Evolutionary conservation across 2,797 vertebrate genomes (phyloP), one percentile per base, ranked within the genome.

Genomic region (Xiphorhynchus erythropygius): DNA sequence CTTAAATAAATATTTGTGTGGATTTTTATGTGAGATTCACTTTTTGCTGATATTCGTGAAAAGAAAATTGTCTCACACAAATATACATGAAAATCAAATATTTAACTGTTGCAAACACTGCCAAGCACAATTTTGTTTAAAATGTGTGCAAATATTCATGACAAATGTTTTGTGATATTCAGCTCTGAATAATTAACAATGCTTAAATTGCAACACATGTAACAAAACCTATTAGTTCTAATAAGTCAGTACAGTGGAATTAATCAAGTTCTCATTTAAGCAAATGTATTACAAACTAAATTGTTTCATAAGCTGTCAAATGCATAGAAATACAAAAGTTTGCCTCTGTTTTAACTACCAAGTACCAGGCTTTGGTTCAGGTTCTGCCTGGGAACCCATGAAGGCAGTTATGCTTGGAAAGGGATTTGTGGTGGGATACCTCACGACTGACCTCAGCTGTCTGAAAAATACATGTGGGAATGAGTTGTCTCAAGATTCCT

Each of bases 191-290:
- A 97, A 97, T 97, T 97, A 97, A 97, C 95, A 95, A 95, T 90
- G 83, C 87, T 95, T 96, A 97, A 97, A 96, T 94, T 96, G 96
- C 94, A 96, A 96, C 85, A 96, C 91, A 92, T 95, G 96, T 95
- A 96, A 96, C 94, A 89, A 95, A 97, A 94, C 88, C 92, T 93
- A 97, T 97, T 59, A 30, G 89, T 94, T 97, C 94, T 94, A 94
- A 93, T 91, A 96, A 95, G 87, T 96, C 96, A 91, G 91, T 91
- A 96, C 89, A 92, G 65, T 88, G 83, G 86, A 97, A 97, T 97
- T 97, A 97, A 97, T 97, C 95, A 94, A 80, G 69, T 96, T 96
- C 97, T 94, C 93, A 94, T 95, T 89, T 93, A 97, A 97, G 81
- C 95, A 97, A 96, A 96, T 94, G 90, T 92, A 94, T 95, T 96